Base-by-base conservation (phyloP, 2,888 invertebrate species). In the Himalopsyche kuldschensis region DNA sequence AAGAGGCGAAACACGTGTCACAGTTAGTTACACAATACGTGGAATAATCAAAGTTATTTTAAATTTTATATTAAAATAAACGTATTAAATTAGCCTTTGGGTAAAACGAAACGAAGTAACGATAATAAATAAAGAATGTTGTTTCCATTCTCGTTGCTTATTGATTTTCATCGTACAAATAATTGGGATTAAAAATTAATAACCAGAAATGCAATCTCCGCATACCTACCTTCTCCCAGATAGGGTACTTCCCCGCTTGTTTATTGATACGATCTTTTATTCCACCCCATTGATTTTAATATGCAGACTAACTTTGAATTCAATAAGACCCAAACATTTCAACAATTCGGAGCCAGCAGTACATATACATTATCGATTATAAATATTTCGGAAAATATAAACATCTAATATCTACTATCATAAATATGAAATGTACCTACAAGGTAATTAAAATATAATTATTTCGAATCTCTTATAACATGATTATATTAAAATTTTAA, bases 221-320 rank as follows among this genome's bases (percentile, higher is more conserved):
- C 55, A 55, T 55, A 55, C 55, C 55, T 55, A 55, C 55, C 55
- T 55, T 55, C 55, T 55, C 55, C 55, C 55, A 5, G 24, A 55
- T 55, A 55, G 55, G 20, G 24, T 55, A 55, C 75, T 75, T 75
- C 32, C 41, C 31, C 75, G 31, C 32, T 31, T 75, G 75, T 75
- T 75, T 75, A 75, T 75, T 27, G 75, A 75, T 75, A 75, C 32
- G 75, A 75, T 75, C 75, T 75, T 75, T 75, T 75, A 75, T 75
- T 75, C 75, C 79, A 48, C 48, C 47, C 79, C 79, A 79, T 79
- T 79, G 79, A 79, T 27, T 79, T 79, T 79, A 47, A 79, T 79
- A 79, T 48, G 79, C 79, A 55, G 46, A 48, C 30, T 48, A 75
- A 75, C 75, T 75, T 75, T 75, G 32, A 75, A 75, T 32, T 75